Conservation (phyloP, 2,113 vertebrate species). For the Calonectris borealis region DNA sequence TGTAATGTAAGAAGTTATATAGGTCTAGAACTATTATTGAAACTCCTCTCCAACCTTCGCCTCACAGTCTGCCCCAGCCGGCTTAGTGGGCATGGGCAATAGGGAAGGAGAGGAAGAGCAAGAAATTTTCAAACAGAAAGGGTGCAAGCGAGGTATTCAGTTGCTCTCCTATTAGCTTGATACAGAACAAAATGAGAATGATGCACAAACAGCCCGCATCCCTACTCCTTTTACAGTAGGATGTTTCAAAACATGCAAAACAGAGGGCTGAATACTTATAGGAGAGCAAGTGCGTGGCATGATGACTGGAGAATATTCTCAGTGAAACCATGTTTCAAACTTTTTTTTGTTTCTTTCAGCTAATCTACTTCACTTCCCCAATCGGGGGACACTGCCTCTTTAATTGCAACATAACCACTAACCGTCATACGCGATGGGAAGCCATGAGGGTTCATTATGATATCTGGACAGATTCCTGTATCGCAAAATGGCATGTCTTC, state of each 20-base stretch:
- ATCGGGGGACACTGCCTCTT: not conserved
- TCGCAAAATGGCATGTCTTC: constrained; percentile 99
- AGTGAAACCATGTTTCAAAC: not conserved
- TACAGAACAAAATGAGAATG: not conserved
- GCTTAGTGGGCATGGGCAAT: not conserved
- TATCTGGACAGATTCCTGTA: constrained; percentile 95
- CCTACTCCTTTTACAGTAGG: not conserved
- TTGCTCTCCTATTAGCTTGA: not conserved
- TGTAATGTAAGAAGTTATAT: not conserved
- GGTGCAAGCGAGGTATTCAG: not conserved
- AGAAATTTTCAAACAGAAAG: not conserved
- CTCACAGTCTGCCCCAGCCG: not conserved
- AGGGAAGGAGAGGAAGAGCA: not conserved
- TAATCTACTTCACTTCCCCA: not conserved
- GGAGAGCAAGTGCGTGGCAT: accelerated
- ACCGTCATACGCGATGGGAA: constrained; percentile 99
- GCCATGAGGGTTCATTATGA: constrained; percentile 99
- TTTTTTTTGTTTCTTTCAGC: not conserved
- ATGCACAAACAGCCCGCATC: not conserved
- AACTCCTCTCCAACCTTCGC: not conserved
- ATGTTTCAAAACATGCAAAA: not conserved
- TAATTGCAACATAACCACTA: not conserved
- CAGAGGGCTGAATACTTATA: not conserved
- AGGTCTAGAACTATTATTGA: not conserved
- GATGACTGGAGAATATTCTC: not conserved